A percentile compares a stretch with the other conserved stretches of the same genome.
Conservation (phyloP, 92 coral and sea anemone genomes). For the Galaxea fascicularis region DNA sequence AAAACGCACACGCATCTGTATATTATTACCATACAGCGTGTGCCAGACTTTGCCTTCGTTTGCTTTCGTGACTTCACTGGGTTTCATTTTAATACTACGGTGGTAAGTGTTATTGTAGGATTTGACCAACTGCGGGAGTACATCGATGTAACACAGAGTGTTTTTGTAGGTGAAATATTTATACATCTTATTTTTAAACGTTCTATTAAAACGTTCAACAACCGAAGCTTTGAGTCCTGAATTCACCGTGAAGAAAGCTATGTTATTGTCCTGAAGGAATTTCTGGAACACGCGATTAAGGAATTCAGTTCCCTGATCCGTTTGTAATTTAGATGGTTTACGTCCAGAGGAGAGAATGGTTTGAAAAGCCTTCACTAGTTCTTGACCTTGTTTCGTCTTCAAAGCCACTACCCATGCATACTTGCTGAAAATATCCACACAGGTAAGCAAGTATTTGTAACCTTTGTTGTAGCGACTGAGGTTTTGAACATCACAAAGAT, state of each 20-base stretch:
- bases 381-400: too few relatives aligned
- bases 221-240: constrained; percentile 30
- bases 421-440: constrained; percentile 19
- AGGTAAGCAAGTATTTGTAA: constrained; percentile 29
- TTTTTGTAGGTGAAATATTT: not conserved
- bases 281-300: constrained; percentile 12
- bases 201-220: not conserved
- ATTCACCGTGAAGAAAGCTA: constrained; percentile 42
- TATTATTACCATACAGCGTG: constrained; percentile 50
- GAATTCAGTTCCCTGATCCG: not conserved
- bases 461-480: constrained; percentile 52
- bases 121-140: constrained; percentile 31
- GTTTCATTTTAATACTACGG: constrained; percentile 56
- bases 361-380: not conserved
- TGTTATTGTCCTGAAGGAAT: constrained; percentile 20
- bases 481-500: constrained; percentile 36
- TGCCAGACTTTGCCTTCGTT: constrained; percentile 57
- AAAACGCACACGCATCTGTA: constrained; percentile 33
- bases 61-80: constrained; percentile 29
- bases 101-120: constrained; percentile 63
- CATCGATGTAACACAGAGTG: constrained; percentile 30
- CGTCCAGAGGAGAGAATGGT: too few relatives aligned
- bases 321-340: constrained; percentile 22
- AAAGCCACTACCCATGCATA: not conserved
- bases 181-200: not conserved